Conservation (phyloP, 2,113 vertebrate species). For the Ammospiza nelsoni region DNA sequence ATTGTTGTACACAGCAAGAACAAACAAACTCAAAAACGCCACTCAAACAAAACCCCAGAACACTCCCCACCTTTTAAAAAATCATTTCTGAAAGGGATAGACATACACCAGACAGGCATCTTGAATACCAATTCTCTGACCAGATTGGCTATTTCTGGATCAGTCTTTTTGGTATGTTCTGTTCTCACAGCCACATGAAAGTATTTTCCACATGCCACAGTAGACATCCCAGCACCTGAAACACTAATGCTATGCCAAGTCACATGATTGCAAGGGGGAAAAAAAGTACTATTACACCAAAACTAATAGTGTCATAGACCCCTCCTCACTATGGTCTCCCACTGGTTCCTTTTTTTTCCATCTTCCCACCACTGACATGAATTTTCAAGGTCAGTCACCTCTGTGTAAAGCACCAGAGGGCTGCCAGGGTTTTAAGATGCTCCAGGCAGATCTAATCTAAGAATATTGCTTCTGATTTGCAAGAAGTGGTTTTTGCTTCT, state of each 20-base stretch:
- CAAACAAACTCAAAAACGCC: not conserved
- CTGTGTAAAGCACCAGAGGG: not conserved
- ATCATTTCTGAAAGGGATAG: not conserved
- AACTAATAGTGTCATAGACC: not conserved
- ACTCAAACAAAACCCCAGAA: not conserved
- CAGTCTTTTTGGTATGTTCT: not conserved
- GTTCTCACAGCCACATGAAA: not conserved
- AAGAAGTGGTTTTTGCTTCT: not conserved
- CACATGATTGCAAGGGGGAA: fast-evolving
- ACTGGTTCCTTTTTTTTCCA: not conserved
- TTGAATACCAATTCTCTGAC: not conserved
- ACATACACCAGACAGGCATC: not conserved
- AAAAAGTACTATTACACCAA: not conserved
- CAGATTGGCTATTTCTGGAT: not conserved
- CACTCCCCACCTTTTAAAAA: not conserved
- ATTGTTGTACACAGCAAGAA: not conserved
- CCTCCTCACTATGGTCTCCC: not conserved
- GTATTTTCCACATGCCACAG: not conserved
- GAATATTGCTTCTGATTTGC: not conserved
- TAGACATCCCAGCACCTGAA: not conserved
- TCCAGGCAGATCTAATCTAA: not conserved
- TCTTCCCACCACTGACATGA: not conserved
- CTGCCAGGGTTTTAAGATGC: not conserved
- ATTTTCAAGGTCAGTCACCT: not conserved
- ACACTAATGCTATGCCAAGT: not conserved